Evolutionary conservation across 1,140 invertebrate species (phyloP), one percentile per base, ranked within the genome.

Genomic region (Bombus soroeensis): DNA sequence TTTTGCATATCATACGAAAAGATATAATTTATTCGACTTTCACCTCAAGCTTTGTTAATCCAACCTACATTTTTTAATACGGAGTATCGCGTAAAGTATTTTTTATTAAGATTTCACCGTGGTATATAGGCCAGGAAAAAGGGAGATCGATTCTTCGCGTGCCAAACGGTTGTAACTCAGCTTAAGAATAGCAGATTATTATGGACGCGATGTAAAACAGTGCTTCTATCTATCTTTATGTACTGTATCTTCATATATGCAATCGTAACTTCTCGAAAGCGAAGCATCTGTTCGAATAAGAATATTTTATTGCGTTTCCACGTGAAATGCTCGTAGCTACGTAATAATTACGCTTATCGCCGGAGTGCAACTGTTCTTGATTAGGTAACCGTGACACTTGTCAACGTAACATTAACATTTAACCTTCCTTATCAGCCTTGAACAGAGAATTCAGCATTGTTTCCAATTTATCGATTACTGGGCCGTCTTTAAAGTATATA

Each of bases 321-420:
- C 64, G 37, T 34, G 59, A 85, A 81, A 57, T 57, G 47, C 62
- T 59, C 28, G 9, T 28, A 22, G 79, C 32, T 43, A 85, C 62
- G 72, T 76, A 82, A 86, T 76, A 82, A 75, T 86, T 82, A 74
- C 32, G 71, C 84, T 85, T 85, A 85, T 85, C 84, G 62, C 5
- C 12, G 59, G 22, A 34, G 10, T 18, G 41, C 76, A n/a, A 37
- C 32, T 32, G 62, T 53, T 62, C 68, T 57, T n/a, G 53, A 72
- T 84, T 84, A 84, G 10, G 83, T 62, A 84, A 84, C 53, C 32
- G 34, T n/a, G 53, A 84, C 83, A 72, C 57, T 43, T 53, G 76
- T 0, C 68, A 39, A n/a, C 83, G 32, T 28, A 41, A 43, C 68
- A 47, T 71, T 62, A 80, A 84, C 83, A 80, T 84, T 84, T 84